Evolutionary conservation across 2,888 invertebrate species (phyloP), one percentile per base, ranked within the genome.

Genomic region (Epirrhoe tristata): DNA sequence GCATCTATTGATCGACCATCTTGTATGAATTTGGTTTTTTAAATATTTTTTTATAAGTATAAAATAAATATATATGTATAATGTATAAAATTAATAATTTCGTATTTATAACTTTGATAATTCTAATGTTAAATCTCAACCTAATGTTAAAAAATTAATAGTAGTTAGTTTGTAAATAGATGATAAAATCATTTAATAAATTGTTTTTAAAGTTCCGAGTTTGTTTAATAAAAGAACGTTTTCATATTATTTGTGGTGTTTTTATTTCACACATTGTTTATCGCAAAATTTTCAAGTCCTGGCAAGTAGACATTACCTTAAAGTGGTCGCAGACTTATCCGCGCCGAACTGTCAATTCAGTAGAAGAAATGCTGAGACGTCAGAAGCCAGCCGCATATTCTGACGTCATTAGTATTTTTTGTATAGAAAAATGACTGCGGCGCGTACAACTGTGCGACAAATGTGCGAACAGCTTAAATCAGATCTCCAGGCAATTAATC

Each of bases 181-280:
- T 78, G 79, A 77, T 77, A 65, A 74, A 72, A 65, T 69, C 74
- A 77, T 74, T 79, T 10, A 66, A 61, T 69, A 71, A 69, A 80
- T 84, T 84, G 85, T 85, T 88, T 87, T 81, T 79, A 74, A 82
- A 74, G 81, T 81, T 79, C 71, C 71, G 84, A 72, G 77, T 86
- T 86, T 76, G 82, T 85, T 87, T 81, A 77, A 87, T 85, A 85
- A 86, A 88, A 84, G 79, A 70, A 80, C 71, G 71, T 77, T 84
- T 84, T 81, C 82, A 74, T 77, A 76, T 59, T 62, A 60, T 58
- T 53, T 66, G n/a, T 66, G 39, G 4, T 43, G 12, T 43, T 10
- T 68, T n/a, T 17, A 64, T 72, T 58, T 56, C 0, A 1, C 12
- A 0, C 5, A 7, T 7, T 7, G 34, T 34, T 24, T 24, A 24